Evolutionary conservation across 37 sponge, comb jelly and placozoan genomes (phyloP), one percentile per base, ranked within the genome.

Genomic region (Cliona cf. orientalis): DNA sequence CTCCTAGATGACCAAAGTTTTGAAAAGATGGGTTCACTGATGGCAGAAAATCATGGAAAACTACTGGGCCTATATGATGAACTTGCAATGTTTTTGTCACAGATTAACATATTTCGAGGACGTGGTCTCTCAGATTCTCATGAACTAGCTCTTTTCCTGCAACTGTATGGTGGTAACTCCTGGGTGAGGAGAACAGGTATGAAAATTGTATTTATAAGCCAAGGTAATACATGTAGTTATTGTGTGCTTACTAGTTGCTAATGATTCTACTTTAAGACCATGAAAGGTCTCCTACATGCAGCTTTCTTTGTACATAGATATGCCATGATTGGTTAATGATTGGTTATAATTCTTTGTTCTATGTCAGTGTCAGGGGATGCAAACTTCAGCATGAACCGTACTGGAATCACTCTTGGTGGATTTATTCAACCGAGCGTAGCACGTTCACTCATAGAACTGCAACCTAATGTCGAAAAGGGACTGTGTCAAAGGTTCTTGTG

Each of bases 1-100:
- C 42, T 37, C 26, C 35, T 87, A 3, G 80, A 80, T 39, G 87
- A 87, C 28, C 67, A 43, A 6, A 57, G 75, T 0, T 79, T 79
- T 37, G 75, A 87, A 34, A 87, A 87, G 41, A 76, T 87, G 81
- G 87, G 87, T n/a, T 55, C 69, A 4, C 37, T 87, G 31, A 87
- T 87, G 87, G 42, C 69, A 31, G 80, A 39, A 3, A 87, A 87
- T 66, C 33, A 46, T 41, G 19, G 66, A 37, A 44, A 42, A 34
- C 43, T 71, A 28, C 0, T 87, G 12, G 81, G 87, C 21, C 46
- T 87, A 0, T 87, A 87, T 74, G 87, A 80, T 80, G 87, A 87
- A 45, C 42, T 87, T 3, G 5, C 81, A 5, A 73, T 46, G 53
- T 79, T 87, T 66, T 38, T 87, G 58, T 65, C 81, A 36, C 87